Evolutionary conservation across 2,888 invertebrate species (phyloP).

Genomic region (Agonopterix alstromeriana): DNA sequence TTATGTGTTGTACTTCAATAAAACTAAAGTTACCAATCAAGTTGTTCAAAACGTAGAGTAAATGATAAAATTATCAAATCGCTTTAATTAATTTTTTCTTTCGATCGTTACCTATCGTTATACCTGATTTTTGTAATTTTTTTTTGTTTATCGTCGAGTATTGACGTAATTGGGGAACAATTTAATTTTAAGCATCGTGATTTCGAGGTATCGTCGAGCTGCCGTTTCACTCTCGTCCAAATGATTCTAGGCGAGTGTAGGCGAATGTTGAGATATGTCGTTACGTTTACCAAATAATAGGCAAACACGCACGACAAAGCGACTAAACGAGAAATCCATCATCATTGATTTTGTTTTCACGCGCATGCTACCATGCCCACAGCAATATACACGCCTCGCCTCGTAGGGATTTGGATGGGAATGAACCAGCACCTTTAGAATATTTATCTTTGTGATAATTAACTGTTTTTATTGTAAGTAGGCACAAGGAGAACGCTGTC

Average conservation of each 20-base stretch:
- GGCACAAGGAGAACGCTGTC: constrained; percentile 57
- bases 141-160: constrained; percentile 52
- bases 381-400: too few relatives aligned
- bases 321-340: too few relatives aligned
- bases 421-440: constrained; percentile 18
- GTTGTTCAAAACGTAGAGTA: constrained; percentile 66
- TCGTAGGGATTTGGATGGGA: too few relatives aligned
- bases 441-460: constrained; percentile 65
- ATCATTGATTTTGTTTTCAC: too few relatives aligned
- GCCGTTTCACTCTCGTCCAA: too few relatives aligned
- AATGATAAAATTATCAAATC: constrained; percentile 50
- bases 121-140: constrained; percentile 65
- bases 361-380: too few relatives aligned
- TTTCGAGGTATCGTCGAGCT: constrained; percentile 56
- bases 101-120: constrained; percentile 68
- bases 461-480: constrained; percentile 40
- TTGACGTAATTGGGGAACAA: constrained; percentile 71
- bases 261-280: too few relatives aligned
- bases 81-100: constrained; percentile 57
- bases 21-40: constrained; percentile 70
- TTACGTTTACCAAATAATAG: too few relatives aligned
- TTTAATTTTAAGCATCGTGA: constrained; percentile 70
- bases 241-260: too few relatives aligned
- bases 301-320: too few relatives aligned
- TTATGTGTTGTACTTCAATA: constrained; percentile 35